A percentile compares a stretch with the other conserved stretches of the same genome.
These are phyloP conservation scores for Limenitis camilla DNA, from an alignment of 2,888 invertebrate species.

Conservation along the genomic window DNA sequence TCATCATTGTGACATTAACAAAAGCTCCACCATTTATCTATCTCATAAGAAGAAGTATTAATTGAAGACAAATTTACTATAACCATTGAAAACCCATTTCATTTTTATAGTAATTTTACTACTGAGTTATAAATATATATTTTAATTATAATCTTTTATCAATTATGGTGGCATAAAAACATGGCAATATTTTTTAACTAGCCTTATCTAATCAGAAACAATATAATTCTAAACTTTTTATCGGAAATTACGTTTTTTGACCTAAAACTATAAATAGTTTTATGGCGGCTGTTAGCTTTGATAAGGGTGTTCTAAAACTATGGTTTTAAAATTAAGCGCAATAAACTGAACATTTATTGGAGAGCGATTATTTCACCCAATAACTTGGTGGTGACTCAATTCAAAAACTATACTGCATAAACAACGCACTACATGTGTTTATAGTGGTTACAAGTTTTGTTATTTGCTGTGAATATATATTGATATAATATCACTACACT, in stretches of 20 bases:
- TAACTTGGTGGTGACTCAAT: not conserved
- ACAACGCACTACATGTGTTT: not conserved
- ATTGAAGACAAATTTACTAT: no score
- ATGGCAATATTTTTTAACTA: constrained; percentile 6
- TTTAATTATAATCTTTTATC: no score
- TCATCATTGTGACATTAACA: no score
- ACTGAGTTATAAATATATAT: no score
- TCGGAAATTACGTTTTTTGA: constrained; percentile 31
- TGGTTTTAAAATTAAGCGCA: constrained; percentile 29
- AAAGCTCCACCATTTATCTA: no score
- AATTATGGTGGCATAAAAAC: no score
- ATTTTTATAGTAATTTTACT: no score
- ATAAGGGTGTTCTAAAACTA: constrained; percentile 31
- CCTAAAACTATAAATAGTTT: constrained; percentile 36
- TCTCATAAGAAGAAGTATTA: no score
- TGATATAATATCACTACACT: no score
- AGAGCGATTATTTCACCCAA: constrained; percentile 2
- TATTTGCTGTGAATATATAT: no score
- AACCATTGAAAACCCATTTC: no score
- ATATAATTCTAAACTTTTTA: constrained; percentile 30
- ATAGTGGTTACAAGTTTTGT: no score
- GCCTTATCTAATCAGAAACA: constrained; percentile 34
- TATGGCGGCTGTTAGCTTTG: constrained; percentile 33
- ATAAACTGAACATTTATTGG: constrained; percentile 27
- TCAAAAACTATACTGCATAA: not conserved